A percentile compares a stretch with the other conserved stretches of the same genome.
phyloP scores from a whole-genome alignment of 2,797 vertebrate genomes.

The Helostoma temminkii region DNA sequence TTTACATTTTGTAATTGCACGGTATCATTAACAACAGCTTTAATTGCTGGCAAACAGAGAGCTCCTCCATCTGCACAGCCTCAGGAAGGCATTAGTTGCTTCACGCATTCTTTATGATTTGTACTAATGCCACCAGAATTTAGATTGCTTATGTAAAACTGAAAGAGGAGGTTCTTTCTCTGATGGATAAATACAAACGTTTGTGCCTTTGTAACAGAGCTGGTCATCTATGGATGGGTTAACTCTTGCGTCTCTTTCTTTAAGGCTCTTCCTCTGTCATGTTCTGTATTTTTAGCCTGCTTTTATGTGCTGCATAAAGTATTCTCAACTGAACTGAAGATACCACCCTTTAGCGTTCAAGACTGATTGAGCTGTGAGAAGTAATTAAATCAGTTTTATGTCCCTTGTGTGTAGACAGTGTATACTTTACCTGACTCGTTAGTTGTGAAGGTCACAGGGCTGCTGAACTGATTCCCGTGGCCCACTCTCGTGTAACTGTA shows the following conservation, averaged over 20 bases:
- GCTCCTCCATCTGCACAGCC: background rate
- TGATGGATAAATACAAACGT: no score
- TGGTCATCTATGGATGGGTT: no score
- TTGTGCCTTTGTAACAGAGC: no score
- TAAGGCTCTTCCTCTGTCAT: no score
- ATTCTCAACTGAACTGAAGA: background rate
- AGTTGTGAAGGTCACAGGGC: constrained; percentile 90
- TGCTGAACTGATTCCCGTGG: constrained; percentile 94
- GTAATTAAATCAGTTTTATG: background rate
- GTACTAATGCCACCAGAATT: background rate
- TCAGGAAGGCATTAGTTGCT: background rate
- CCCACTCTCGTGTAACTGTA: constrained; percentile 94
- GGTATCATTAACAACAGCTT: background rate
- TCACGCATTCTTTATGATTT: background rate
- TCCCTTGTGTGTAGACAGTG: no score
- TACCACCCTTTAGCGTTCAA: background rate
- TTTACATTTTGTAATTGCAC: background rate
- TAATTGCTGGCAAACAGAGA: background rate
- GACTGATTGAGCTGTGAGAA: constrained; percentile 5
- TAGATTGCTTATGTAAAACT: no score
- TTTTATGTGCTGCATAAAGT: no score
- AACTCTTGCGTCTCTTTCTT: no score
- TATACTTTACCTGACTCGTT: constrained; percentile 91
- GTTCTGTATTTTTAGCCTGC: no score
- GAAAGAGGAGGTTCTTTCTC: background rate